A percentile compares a stretch with the other conserved stretches of the same genome.
These are phyloP conservation scores for Amiota minor DNA, from an alignment of 2,888 invertebrate genomes.

Conservation along the genomic window DNA sequence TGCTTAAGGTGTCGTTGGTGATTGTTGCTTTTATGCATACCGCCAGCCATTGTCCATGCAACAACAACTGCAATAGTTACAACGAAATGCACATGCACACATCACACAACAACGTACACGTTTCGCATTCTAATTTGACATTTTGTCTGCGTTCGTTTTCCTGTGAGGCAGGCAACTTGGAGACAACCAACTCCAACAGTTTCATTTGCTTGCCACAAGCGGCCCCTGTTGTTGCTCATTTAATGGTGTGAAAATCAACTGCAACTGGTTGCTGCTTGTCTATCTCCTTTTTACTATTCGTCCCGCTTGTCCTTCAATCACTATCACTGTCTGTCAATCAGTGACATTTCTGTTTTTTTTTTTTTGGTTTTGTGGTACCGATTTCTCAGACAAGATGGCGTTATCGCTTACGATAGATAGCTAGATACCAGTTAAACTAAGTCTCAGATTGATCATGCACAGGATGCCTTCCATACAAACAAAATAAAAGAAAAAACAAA, in stretches of 20 bases:
- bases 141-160: constrained; percentile 44
- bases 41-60: constrained; percentile 46
- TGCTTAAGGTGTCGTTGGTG: constrained; percentile 35
- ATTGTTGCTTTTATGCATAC: constrained; percentile 54
- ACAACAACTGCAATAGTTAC: constrained; percentile 13
- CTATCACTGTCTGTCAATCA: constrained; percentile 56
- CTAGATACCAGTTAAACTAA: too few relatives aligned
- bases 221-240: constrained; percentile 18
- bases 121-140: constrained; percentile 71
- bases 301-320: constrained; percentile 65
- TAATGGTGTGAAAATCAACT: constrained; percentile 46
- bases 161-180: not conserved
- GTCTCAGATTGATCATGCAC: not conserved
- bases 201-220: not conserved
- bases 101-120: constrained; percentile 51
- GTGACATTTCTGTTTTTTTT: constrained; percentile 7
- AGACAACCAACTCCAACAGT: not conserved
- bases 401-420: not conserved
- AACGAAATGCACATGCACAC: constrained; percentile 12
- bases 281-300: constrained; percentile 5
- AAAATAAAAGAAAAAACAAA: not conserved
- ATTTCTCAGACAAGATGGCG: constrained; percentile 26
- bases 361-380: not conserved
- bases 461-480: not conserved
- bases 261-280: constrained; percentile 36